Percentiles rank a stretch among this genome's conserved stretches.
Evolutionary conservation across 2,888 invertebrate species (phyloP).

Genomic region (Xestoiulus laeticollis): DNA sequence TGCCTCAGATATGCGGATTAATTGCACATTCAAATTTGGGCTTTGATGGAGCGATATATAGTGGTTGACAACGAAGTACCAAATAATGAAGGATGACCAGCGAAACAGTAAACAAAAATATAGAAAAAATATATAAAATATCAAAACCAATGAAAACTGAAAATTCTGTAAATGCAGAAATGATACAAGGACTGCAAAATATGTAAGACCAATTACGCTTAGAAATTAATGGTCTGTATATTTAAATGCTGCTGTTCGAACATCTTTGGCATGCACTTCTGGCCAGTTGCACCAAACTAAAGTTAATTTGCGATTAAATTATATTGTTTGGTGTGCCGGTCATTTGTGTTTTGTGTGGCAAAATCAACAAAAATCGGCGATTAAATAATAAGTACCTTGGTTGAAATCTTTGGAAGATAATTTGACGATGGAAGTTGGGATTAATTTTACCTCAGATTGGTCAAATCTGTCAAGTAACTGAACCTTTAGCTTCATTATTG

Average conservation of each 20-base stretch:
- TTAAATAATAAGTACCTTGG: neutral
- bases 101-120: neutral
- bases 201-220: neutral
- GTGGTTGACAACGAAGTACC: neutral
- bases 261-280: constrained; percentile 8
- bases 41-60: constrained; percentile 1
- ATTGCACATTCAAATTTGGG: neutral
- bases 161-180: constrained; percentile 22
- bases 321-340: neutral
- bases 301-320: neutral
- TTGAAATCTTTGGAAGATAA: neutral
- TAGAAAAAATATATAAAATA: constrained; percentile 39
- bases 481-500: neutral
- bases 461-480: neutral
- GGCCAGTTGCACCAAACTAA: neutral
- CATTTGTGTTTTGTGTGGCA: neutral
- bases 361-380: neutral
- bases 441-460: neutral
- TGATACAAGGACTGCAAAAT: neutral
- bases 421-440: neutral
- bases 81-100: constrained; percentile 12
- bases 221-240: neutral
- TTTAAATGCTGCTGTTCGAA: neutral
- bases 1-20: neutral
- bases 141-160: constrained; percentile 28